Evolutionary conservation across 1,140 invertebrate genomes (phyloP), one percentile per base, ranked within the genome.

Genomic region (Rhopalosiphum maidis): DNA sequence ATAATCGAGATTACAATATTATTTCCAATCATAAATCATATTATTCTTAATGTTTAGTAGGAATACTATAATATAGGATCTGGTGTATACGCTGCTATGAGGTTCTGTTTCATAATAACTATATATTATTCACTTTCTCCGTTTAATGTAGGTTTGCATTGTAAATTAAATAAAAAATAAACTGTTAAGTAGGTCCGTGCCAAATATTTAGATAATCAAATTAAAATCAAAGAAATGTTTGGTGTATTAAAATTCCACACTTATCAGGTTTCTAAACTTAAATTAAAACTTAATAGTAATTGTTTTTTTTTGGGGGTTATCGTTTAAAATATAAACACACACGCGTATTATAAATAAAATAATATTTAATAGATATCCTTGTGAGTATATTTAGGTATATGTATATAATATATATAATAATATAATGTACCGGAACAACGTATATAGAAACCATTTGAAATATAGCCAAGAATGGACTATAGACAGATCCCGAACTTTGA

Each of bases 381-480:
- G 41, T 30, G 41, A 25, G 41, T 46, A 41, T 85, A 25, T 82
- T 21, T 82, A 82, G 18, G 35, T 41, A 77, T 82, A 41, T 3
- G 46, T 43, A 86, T 3, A 86, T 43, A 86, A 77, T 86, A 46
- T 43, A 46, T 18, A 86, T 11, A 86, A 41, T 30, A 25, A 83
- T 8, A 77, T 35, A 83, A 86, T 1, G 83, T 46, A 25, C 41
- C 83, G 83, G 37, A 43, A 43, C 85, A 18, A 22, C 15, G 48
- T 54, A 37, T 11, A 51, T 22, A 23, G 35, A 88, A 89, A 89
- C n/a, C 51, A 54, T 68, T 91, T 68, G 55, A 91, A 41, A 30
- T 37, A n/a, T 68, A n/a, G 90, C 35, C 89, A 91, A 68, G 54
- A 60, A 68, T 68, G 54, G 90, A 91, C 90, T 91, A 68, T 46